Base-by-base conservation (phyloP, 2,888 invertebrate genomes). In the Agrilus biguttatus region DNA sequence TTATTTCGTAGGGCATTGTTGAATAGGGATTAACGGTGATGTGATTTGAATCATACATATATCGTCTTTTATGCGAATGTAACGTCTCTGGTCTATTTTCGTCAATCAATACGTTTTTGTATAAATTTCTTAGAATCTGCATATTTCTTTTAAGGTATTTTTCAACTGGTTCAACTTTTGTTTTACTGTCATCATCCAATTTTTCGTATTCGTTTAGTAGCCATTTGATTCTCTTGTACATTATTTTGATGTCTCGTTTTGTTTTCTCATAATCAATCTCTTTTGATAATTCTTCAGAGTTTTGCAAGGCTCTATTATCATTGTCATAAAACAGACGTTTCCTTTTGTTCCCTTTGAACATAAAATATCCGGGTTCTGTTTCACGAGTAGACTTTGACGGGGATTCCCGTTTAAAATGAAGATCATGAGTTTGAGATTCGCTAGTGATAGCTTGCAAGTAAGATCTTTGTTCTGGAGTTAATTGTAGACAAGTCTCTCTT, bases 71-170 rank as follows among this genome's bases (percentile, higher is more conserved):
- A 28, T 10, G 28, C 4, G 28, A 28, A 28, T 2, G 7, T 8
- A 10, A 8, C 28, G 5, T 10, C 5, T 8, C 8, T 2, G 28
- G 10, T 28, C 10, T 28, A 28, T 28, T 28, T 10, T 28, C 28
- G 2, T 28, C 28, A 28, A 28, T 28, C 28, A 28, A 10, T 28
- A 28, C 28, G 10, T 28, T 28, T 28, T 28, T 28, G 28, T 28
- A 28, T 33, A 50, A 45, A 21, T 41, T 40, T 33, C 40, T 47
- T 37, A 61, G 45, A 55, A 61, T 55, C 5, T 49, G 46, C 39
- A 64, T 48, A 46, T 66, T 62, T 17, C 58, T 52, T 36, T 57
- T 50, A n/a, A 66, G 56, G 45, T 62, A 66, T 19, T 60, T 57
- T 41, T 58, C 58, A 5, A 66, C 60, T 1, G 61, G 59, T 46